Base-by-base conservation (phyloP, 2,797 vertebrate genomes). In the Xenopus petersii region DNA sequence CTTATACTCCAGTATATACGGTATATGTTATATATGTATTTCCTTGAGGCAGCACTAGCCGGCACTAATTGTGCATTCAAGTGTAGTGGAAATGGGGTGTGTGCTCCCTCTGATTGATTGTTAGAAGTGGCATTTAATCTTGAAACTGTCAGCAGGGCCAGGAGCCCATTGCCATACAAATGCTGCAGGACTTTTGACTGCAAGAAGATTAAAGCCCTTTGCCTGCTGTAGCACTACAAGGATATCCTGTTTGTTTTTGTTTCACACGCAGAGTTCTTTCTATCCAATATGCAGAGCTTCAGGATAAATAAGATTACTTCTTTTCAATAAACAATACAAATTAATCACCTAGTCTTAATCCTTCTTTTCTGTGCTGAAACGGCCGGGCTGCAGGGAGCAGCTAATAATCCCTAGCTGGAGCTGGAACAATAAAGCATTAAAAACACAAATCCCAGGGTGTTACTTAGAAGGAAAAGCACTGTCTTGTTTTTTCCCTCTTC, bases 371-470 rank as follows among this genome's bases (percentile, higher is more conserved):
- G 5, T 7, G 73, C 17, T 51, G 4, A 17, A 67, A 58, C 10
- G n/a, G 7, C 21, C 47, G 33, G 33, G 36, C 17, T 65, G 42
- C 21, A 16, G 17, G 49, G 48, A 63, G 13, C 2, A 9, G 48
- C 15, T n/a, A 24, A 26, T 21, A 26, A 11, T 55, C 65, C 46
- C 24, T 51, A 16, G 10, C 12, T 46, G 17, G 59, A 30, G 56
- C 30, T 61, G 47, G 54, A 69, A 75, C 49, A 69, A 63, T 51
- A 16, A 11, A 49, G 26, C 21, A 63, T 16, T 70, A 36, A 56
- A 49, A 69, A 60, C 24, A 48, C 51, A 49, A 64, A 55, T 69
- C 74, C 74, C 74, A 64, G 4, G 17, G 67, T n/a, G 67, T 33
- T 64, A 64, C 33, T 47, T 51, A 36, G 10, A 48, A 12, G 16